Conservation (phyloP, 2,113 vertebrate species). For the Carollia perspicillata region DNA sequence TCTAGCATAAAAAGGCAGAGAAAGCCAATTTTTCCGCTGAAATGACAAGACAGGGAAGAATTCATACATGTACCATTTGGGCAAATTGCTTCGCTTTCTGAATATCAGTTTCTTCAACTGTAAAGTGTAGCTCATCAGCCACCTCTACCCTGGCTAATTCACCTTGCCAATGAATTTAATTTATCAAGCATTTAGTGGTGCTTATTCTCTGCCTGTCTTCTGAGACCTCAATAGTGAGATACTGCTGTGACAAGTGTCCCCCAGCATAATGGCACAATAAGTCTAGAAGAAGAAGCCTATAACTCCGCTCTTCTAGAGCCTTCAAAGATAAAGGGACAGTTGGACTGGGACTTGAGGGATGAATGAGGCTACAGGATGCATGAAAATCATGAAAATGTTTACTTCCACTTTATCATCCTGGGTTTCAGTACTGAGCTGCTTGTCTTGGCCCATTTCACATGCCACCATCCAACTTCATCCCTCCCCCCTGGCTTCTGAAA, state of each 20-base stretch:
- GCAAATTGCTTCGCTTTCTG: neutral
- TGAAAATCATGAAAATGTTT: neutral
- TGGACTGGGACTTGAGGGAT: neutral
- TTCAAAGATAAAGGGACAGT: neutral
- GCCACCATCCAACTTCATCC: neutral
- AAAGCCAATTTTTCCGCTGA: neutral
- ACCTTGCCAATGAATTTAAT: neutral
- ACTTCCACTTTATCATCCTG: neutral
- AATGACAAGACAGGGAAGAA: neutral
- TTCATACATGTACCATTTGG: neutral
- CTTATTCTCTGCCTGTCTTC: neutral
- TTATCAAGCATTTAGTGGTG: neutral
- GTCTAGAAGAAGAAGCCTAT: neutral
- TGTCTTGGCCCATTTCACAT: neutral
- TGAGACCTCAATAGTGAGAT: neutral
- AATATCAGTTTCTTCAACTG: neutral
- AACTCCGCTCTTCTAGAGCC: neutral
- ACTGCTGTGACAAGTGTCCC: neutral
- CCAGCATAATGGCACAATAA: neutral
- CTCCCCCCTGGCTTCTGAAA: neutral
- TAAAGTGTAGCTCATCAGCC: neutral
- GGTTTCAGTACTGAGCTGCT: neutral
- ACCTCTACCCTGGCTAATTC: neutral
- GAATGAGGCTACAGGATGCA: neutral
- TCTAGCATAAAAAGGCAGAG: neutral